Percentiles rank a stretch among this genome's conserved stretches.
These are phyloP conservation scores for Ditylenchus weischeri DNA, from an alignment of 2,888 invertebrate genomes.

Conservation along the genomic window DNA sequence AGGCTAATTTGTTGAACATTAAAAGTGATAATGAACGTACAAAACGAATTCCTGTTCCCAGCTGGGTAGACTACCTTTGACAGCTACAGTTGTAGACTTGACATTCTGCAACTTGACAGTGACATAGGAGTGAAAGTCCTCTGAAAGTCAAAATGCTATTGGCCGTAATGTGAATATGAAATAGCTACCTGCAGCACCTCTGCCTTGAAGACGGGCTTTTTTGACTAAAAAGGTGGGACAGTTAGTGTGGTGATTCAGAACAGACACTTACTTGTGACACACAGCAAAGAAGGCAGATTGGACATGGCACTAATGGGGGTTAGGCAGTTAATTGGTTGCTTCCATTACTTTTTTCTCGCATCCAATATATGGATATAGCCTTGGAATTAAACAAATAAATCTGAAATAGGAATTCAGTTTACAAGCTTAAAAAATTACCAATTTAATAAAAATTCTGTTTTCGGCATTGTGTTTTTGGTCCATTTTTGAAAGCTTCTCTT, in stretches of 20 bases:
- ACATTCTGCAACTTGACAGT: constrained; percentile 95
- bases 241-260: constrained; percentile 2
- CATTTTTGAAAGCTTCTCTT: too few relatives aligned
- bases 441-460: too few relatives aligned
- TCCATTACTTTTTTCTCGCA: too few relatives aligned
- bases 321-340: too few relatives aligned
- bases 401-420: too few relatives aligned
- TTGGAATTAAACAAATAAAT: too few relatives aligned
- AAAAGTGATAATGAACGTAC: constrained; percentile 69
- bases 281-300: constrained; percentile 39
- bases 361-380: too few relatives aligned
- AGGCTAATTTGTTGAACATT: too few relatives aligned
- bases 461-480: too few relatives aligned
- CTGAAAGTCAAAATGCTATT: constrained; percentile 34
- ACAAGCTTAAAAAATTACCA: too few relatives aligned
- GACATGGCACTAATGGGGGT: too few relatives aligned
- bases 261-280: constrained; percentile 46
- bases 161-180: constrained; percentile 6
- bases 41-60: constrained; percentile 99
- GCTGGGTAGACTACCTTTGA: constrained; percentile 89
- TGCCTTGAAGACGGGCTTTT: constrained; percentile 53
- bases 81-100: constrained; percentile 92
- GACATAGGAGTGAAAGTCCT: constrained; percentile 91
- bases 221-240: constrained; percentile 50
- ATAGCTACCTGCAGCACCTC: constrained; percentile 41